phyloP scores from a whole-genome alignment of 2,888 invertebrate genomes.

The Erannis defoliaria region DNA sequence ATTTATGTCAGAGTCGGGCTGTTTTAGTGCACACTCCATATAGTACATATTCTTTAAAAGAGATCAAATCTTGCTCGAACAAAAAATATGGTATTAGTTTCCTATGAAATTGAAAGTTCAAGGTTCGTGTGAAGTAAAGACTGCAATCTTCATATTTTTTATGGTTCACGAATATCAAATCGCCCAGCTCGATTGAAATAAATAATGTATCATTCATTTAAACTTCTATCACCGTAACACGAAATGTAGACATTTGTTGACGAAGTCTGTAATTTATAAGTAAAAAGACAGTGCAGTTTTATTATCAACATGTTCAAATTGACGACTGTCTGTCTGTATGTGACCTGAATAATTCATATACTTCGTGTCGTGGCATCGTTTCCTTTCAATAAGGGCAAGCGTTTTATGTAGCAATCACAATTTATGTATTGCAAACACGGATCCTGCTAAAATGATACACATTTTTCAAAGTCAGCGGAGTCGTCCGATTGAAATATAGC shows the following conservation, averaged over 20 bases:
- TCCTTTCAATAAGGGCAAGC: conserved; percentile 38
- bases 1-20: conserved; percentile 18
- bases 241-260: too few species aligned
- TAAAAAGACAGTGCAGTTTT: conserved; percentile 25
- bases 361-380: conserved; percentile 37
- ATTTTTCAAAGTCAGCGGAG: conserved; percentile 8
- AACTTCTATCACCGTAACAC: neutral
- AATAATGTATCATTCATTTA: neutral
- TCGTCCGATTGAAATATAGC: conserved; percentile 34
- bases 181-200: conserved; percentile 4
- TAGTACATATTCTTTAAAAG: conserved; percentile 9
- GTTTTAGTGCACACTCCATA: conserved; percentile 2
- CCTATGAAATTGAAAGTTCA: conserved; percentile 46
- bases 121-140: conserved; percentile 34
- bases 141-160: conserved; percentile 17
- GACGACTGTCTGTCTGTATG: conserved; percentile 28
- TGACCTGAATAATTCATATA: conserved; percentile 44
- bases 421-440: conserved; percentile 47
- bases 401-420: conserved; percentile 35
- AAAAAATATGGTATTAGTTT: conserved; percentile 37
- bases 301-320: conserved; percentile 35
- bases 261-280: too few species aligned
- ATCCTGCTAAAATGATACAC: conserved; percentile 34
- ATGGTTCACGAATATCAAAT: conserved; percentile 13
- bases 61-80: conserved; percentile 35